These are phyloP conservation scores for Malacoraja senta DNA, from an alignment of 2,797 vertebrate species.

Conservation along the genomic window DNA sequence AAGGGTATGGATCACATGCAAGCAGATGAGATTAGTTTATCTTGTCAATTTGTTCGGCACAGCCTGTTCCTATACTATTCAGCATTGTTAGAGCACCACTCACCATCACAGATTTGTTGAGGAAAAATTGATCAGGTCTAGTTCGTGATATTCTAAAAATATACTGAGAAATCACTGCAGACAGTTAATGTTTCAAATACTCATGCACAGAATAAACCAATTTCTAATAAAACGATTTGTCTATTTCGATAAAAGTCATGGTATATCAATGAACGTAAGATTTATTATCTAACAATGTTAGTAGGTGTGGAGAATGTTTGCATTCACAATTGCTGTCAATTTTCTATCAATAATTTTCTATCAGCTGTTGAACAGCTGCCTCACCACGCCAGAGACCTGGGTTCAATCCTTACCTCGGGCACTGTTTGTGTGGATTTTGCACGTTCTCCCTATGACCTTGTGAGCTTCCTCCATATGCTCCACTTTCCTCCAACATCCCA, in stretches of 20 bases:
- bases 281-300: neutral
- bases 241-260: neutral
- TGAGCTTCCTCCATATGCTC: no score
- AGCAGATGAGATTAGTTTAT: no score
- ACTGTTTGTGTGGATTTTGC: no score
- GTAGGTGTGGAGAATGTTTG: neutral
- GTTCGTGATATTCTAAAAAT: conserved; percentile 17
- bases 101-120: conserved; percentile 1
- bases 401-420: no score
- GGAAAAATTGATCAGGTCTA: neutral
- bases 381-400: no score
- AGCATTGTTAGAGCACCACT: neutral
- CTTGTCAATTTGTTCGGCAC: no score
- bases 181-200: neutral
- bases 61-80: neutral
- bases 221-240: neutral
- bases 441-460: no score
- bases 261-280: neutral
- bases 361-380: no score
- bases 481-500: no score
- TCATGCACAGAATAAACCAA: neutral
- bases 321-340: neutral
- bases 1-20: no score
- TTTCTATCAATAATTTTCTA: neutral
- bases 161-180: neutral